Conservation (phyloP, 1,140 invertebrate genomes). For the Helicoverpa armigera region DNA sequence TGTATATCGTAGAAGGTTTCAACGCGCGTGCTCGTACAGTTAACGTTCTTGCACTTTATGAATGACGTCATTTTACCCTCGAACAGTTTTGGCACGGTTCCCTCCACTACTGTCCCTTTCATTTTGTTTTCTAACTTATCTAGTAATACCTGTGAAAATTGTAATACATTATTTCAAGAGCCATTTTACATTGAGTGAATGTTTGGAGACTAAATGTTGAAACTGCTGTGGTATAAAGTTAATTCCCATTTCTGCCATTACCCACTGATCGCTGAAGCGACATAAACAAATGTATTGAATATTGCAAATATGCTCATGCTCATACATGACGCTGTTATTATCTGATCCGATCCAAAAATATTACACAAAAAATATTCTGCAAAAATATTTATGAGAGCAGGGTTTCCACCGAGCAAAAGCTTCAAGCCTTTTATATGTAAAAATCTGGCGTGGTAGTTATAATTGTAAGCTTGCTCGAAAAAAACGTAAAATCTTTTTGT, state of each 20-base stretch:
- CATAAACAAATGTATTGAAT: neutral
- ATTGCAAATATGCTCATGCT: too few species aligned
- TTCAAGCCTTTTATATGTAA: conserved; percentile 32
- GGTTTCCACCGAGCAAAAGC: conserved; percentile 2
- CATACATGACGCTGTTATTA: neutral
- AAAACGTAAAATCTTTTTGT: conserved; percentile 13
- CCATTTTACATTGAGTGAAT: too few species aligned
- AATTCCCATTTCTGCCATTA: too few species aligned
- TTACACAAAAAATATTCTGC: conserved; percentile 3
- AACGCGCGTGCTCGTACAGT: conserved; percentile 97
- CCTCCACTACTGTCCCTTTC: conserved; percentile 98
- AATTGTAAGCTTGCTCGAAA: conserved; percentile 7
- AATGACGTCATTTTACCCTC: conserved; percentile 99
- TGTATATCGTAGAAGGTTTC: conserved; percentile 99
- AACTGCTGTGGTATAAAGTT: too few species aligned
- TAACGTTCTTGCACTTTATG: conserved; percentile 99
- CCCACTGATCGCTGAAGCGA: too few species aligned
- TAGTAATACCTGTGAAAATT: conserved; percentile 90
- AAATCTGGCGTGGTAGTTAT: conserved; percentile 1
- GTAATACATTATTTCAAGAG: neutral
- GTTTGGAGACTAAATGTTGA: too few species aligned
- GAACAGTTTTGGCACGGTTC: conserved; percentile 98
- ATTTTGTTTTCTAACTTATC: conserved; percentile 99
- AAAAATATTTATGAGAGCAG: conserved; percentile 21
- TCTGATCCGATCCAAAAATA: neutral